Conservation (phyloP, 2,888 invertebrate species). For the Girardia tigrina region DNA sequence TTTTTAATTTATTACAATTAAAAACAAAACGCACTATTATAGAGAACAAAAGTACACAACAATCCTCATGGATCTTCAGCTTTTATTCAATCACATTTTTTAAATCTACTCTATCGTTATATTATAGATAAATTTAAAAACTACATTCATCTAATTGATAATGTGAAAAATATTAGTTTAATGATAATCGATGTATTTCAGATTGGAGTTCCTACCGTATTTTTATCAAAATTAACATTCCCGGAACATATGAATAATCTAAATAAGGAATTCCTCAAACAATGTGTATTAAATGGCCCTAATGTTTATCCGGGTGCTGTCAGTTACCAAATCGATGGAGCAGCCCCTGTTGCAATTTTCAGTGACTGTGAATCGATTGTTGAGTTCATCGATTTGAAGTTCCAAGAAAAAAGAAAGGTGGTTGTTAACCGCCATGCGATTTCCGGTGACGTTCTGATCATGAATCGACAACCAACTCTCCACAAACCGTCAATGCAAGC, state of each 20-base stretch:
- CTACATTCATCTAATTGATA: too few relatives aligned
- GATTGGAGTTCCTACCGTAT: slow-evolving; percentile 68
- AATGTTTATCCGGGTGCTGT: slow-evolving; percentile 66
- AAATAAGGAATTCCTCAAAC: slow-evolving; percentile 72
- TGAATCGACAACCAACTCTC: slow-evolving; percentile 91
- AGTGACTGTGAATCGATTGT: slow-evolving; percentile 58
- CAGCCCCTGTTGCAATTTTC: slow-evolving; percentile 70
- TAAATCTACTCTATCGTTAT: too few relatives aligned
- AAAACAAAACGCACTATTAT: too few relatives aligned
- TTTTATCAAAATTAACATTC: slow-evolving; percentile 79
- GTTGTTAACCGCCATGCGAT: slow-evolving; percentile 61
- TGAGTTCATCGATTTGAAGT: slow-evolving; percentile 40
- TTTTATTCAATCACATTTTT: too few relatives aligned
- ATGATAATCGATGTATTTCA: too few relatives aligned
- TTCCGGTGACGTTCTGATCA: slow-evolving; percentile 74
- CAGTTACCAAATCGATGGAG: slow-evolving; percentile 40
- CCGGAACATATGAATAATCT: slow-evolving; percentile 80
- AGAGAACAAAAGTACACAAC: too few relatives aligned
- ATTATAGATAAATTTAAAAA: too few relatives aligned
- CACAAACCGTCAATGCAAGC: slow-evolving; percentile 98
- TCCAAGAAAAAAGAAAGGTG: not conserved
- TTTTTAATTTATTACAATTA: too few relatives aligned
- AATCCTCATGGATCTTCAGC: too few relatives aligned
- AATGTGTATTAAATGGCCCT: slow-evolving; percentile 81
- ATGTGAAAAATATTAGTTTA: too few relatives aligned